Evolutionary conservation across 2,888 invertebrate species (phyloP).

Genomic region (Eristalinus aeneus): DNA sequence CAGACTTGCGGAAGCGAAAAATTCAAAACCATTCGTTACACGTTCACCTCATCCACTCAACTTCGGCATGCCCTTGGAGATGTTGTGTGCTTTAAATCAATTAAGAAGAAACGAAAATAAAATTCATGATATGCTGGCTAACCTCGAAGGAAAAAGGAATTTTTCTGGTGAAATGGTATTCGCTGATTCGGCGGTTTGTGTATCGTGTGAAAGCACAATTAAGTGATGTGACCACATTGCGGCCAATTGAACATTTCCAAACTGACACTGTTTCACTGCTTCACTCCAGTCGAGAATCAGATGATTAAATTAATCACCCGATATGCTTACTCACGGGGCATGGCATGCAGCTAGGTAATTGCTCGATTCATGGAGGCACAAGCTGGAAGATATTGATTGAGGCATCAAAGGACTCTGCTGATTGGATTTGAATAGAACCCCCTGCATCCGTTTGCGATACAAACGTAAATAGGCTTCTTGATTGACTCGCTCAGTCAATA

Average conservation of each 20-base stretch:
- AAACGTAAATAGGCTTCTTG: not conserved
- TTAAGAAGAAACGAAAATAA: too few species aligned
- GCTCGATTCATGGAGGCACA: not conserved
- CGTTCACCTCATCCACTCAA: not conserved
- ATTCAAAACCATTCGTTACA: not conserved
- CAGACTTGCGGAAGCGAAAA: not conserved
- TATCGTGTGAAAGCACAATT: conserved; percentile 37
- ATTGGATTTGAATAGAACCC: not conserved
- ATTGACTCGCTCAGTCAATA: not conserved
- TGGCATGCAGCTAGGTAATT: not conserved
- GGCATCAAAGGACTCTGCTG: not conserved
- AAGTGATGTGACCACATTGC: conserved; percentile 5
- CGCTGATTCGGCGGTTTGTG: not conserved
- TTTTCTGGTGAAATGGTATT: not conserved
- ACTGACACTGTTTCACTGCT: conserved; percentile 6
- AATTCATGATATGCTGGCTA: not conserved
- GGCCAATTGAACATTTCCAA: conserved; percentile 29
- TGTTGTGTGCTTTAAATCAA: not conserved
- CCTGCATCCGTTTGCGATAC: not conserved
- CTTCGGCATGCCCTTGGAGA: not conserved
- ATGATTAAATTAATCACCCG: conserved; percentile 9
- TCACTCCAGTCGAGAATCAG: not conserved
- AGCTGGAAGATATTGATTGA: not conserved
- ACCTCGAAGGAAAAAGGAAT: not conserved
- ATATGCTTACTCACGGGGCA: not conserved